Evolutionary conservation across 2,113 vertebrate genomes (phyloP).

Genomic region (Pica pica): DNA sequence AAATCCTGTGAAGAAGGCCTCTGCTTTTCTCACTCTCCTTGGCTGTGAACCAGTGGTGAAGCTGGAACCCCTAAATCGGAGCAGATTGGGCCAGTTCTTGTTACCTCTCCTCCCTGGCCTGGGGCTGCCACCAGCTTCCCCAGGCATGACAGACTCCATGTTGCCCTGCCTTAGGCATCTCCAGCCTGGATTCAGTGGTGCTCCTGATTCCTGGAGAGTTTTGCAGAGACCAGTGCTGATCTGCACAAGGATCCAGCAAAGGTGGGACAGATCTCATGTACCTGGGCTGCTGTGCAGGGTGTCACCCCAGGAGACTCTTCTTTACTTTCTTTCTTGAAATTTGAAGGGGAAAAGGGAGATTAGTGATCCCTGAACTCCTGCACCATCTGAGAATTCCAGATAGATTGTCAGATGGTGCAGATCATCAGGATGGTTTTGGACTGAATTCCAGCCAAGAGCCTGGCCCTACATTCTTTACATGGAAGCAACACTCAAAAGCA

Average conservation of each 20-base stretch:
- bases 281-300: neutral
- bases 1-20: neutral
- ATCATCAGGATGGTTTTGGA: neutral
- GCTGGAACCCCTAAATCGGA: neutral
- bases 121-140: neutral
- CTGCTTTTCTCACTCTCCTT: neutral
- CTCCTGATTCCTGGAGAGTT: neutral
- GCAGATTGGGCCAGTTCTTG: neutral
- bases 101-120: neutral
- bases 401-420: neutral
- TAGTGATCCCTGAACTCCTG: neutral
- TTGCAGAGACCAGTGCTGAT: neutral
- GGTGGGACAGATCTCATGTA: neutral
- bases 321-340: neutral
- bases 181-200: neutral
- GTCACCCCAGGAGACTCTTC: neutral
- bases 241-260: neutral
- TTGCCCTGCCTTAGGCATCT: neutral
- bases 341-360: neutral
- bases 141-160: neutral
- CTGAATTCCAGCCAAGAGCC: neutral
- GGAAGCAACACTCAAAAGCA: neutral
- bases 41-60: neutral
- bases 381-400: neutral
- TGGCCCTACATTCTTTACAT: accelerated